A percentile compares a stretch with the other conserved stretches of the same genome.
Conservation (phyloP, 2,888 invertebrate genomes). For the Cerceris rybyensis region DNA sequence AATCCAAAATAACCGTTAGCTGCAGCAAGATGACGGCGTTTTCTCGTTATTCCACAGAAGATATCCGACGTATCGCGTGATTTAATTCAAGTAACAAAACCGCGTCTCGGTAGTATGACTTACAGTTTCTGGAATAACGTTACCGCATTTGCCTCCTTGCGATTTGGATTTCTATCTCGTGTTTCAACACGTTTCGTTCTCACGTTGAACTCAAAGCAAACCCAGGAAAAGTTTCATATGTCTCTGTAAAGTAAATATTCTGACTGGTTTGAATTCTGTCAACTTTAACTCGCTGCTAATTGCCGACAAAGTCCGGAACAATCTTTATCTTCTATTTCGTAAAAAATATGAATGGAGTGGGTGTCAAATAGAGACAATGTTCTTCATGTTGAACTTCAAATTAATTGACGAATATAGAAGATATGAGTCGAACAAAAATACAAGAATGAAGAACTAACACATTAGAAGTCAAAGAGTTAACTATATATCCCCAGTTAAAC, state of each 20-base stretch:
- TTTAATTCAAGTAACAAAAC: not conserved
- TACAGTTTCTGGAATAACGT: conserved; percentile 21
- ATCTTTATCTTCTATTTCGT: conserved; percentile 5
- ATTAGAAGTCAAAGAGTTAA: too few relatives aligned
- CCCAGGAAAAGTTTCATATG: conserved; percentile 29
- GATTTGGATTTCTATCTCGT: conserved; percentile 8
- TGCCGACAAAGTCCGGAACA: conserved; percentile 24
- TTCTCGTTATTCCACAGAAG: too few relatives aligned
- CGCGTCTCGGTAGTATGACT: not conserved
- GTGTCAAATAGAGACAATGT: not conserved
- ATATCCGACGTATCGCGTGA: not conserved
- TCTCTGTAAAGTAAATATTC: conserved; percentile 21
- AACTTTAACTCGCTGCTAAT: conserved; percentile 29
- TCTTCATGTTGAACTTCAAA: too few relatives aligned
- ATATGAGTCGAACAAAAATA: too few relatives aligned
- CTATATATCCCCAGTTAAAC: too few relatives aligned
- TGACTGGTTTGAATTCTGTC: conserved; percentile 5
- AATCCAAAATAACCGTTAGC: too few relatives aligned
- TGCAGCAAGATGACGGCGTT: too few relatives aligned
- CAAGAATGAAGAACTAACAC: too few relatives aligned
- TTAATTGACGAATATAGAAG: too few relatives aligned
- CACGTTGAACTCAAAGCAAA: conserved; percentile 19
- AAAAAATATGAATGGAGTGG: not conserved
- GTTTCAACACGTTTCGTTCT: not conserved
- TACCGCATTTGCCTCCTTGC: not conserved